A percentile compares a stretch with the other conserved stretches of the same genome.
Conservation (phyloP, 2,797 vertebrate species). For the Ambastaia sidthimunki region DNA sequence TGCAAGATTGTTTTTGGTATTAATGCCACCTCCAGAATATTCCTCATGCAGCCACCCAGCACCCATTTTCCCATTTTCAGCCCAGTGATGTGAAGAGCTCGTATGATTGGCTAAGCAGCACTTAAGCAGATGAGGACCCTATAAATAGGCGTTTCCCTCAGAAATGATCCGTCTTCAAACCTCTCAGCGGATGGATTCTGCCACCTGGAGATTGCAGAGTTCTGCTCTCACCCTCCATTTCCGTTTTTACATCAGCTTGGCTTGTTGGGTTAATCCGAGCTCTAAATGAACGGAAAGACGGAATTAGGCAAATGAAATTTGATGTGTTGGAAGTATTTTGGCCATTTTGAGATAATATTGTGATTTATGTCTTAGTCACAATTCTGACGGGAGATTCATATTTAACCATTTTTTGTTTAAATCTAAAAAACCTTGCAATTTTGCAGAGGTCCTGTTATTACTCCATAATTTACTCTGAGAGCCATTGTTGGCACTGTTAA, state of each 20-base stretch:
- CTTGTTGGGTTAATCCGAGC: not conserved
- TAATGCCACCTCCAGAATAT: not conserved
- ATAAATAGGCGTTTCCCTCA: slow-evolving; percentile 35
- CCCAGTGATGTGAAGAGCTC: not conserved
- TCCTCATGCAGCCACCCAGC: not conserved
- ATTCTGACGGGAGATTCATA: slow-evolving; percentile 14
- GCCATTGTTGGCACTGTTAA: slow-evolving; percentile 8
- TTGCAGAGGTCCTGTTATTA: not conserved
- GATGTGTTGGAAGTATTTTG: not conserved
- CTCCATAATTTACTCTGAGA: slow-evolving; percentile 18
- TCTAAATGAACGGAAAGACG: not conserved
- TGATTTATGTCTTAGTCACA: not conserved
- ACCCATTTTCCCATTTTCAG: slow-evolving; percentile 9
- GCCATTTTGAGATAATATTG: slow-evolving; percentile 7
- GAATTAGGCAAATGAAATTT: not conserved
- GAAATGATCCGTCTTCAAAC: not conserved
- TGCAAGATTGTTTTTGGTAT: not conserved
- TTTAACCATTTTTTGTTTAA: slow-evolving; percentile 10
- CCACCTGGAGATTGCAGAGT: slow-evolving; percentile 12
- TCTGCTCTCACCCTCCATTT: not conserved
- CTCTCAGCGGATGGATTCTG: slow-evolving; percentile 10
- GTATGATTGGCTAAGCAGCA: slow-evolving; percentile 39
- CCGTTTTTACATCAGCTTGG: not conserved
- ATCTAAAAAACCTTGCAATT: not conserved
- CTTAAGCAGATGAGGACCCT: slow-evolving; percentile 37